Evolutionary conservation across 2,113 vertebrate species (phyloP), one percentile per base, ranked within the genome.

Genomic region (Fregata magnificens): DNA sequence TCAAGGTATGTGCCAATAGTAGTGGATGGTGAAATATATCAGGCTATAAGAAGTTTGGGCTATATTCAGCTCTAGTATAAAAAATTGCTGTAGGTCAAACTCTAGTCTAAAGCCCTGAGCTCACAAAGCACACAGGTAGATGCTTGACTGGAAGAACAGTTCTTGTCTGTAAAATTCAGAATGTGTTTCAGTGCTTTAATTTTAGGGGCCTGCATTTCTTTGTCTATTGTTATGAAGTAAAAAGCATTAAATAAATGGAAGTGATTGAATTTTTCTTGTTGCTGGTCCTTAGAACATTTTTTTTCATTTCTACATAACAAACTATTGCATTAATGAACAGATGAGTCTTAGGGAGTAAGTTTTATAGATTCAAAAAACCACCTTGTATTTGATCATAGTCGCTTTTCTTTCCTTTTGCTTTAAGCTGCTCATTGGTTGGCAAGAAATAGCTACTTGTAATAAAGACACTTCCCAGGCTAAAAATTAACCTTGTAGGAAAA

Each of bases 401-500:
- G 36, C 26, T 47, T n/a, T 49, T 45, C 44, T 85, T 88, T 71
- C 13, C 34, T 80, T 83, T 93, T 78, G 50, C 36, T 83, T 81
- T 90, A 80, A 86, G 58, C 38, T 67, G 25, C 26, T 74, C 21
- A 31, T 14, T 59, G 49, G 40, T 44, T 93, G 65, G 44, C 69
- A 95, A 74, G 72, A 95, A 95, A 56, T 17, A 90, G 53, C 47
- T 74, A 13, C 18, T 77, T 81, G 31, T 77, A 88, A 88, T 66
- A 63, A 83, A 86, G 82, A 73, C 34, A 72, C 90, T 88, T 96
- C 79, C 91, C 80, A 90, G 24, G 62, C 79, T 93, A 66, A 94
- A 96, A 90, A 83, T 86, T 90, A 93, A 90, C 92, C 44, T 91
- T 83, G 62, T 11, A 82, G 47, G 72, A 94, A 86, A 96, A 85